Conservation (phyloP, 2,888 invertebrate genomes). For the Melinaea menophilus region DNA sequence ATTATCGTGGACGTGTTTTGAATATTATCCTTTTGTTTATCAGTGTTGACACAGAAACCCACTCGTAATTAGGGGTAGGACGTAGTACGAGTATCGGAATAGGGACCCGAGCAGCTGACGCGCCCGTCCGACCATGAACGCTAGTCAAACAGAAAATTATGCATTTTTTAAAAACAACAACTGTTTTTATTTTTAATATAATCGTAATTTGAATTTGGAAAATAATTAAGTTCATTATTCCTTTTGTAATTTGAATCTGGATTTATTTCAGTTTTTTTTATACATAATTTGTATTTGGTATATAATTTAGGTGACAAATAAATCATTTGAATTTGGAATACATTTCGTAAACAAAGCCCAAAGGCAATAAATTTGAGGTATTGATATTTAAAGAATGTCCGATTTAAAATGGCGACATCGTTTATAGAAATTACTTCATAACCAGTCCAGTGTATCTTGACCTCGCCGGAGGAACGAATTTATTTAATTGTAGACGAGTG, state of each 20-base stretch:
- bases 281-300: slow-evolving; percentile 21
- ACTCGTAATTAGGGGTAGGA: slow-evolving; percentile 58
- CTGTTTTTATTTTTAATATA: no score
- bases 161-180: slow-evolving; percentile 1
- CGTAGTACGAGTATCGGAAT: slow-evolving; percentile 44
- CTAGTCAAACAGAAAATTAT: slow-evolving; percentile 50
- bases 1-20: neutral
- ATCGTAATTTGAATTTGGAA: no score
- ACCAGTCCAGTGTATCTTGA: slow-evolving; percentile 15
- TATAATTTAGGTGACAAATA: slow-evolving; percentile 39
- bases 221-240: no score
- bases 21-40: slow-evolving; percentile 17
- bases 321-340: slow-evolving; percentile 39
- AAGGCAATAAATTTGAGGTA: slow-evolving; percentile 64
- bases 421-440: slow-evolving; percentile 18
- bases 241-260: no score
- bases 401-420: slow-evolving; percentile 67
- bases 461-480: slow-evolving; percentile 13
- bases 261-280: neutral
- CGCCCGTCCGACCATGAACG: slow-evolving; percentile 30
- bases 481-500: slow-evolving; percentile 11
- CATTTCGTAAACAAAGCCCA: slow-evolving; percentile 49
- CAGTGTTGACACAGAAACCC: slow-evolving; percentile 62
- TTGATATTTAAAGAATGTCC: slow-evolving; percentile 65
- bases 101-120: slow-evolving; percentile 57